Evolutionary conservation across 2,888 invertebrate genomes (phyloP).

Genomic region (Alloplasta piceator): DNA sequence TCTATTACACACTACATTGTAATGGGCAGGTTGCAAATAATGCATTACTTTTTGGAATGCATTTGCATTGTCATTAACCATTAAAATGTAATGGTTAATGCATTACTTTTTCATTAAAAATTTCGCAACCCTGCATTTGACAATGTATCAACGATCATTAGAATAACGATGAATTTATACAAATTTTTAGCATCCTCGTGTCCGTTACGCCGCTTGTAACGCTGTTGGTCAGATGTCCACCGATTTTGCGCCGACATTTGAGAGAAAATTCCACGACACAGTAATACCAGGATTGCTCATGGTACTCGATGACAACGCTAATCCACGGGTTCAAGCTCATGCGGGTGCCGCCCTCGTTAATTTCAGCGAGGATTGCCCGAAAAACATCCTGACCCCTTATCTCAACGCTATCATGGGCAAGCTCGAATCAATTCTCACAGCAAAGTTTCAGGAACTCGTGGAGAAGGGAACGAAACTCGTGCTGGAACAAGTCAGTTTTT

Average conservation of each 20-base stretch:
- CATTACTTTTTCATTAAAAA: too few species aligned
- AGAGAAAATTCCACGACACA: conserved; percentile 98
- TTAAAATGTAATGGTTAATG: too few species aligned
- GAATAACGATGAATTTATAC: conserved; percentile 7
- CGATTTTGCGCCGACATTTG: conserved; percentile 98
- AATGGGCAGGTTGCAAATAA: too few species aligned
- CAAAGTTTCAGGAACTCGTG: conserved; percentile 97
- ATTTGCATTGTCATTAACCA: too few species aligned
- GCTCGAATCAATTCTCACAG: conserved; percentile 93
- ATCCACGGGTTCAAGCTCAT: conserved; percentile 94
- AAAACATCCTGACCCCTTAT: conserved; percentile 95
- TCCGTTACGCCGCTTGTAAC: conserved; percentile 98
- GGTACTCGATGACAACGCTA: conserved; percentile 94
- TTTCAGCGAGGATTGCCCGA: conserved; percentile 99
- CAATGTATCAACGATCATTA: not conserved
- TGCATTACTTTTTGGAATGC: too few species aligned
- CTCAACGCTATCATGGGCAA: conserved; percentile 96
- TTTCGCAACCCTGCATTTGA: not conserved
- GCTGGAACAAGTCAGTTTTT: conserved; percentile 89
- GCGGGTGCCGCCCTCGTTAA: conserved; percentile 98
- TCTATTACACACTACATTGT: too few species aligned
- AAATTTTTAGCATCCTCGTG: conserved; percentile 90
- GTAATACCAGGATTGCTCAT: conserved; percentile 96
- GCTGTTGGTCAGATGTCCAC: conserved; percentile 99
- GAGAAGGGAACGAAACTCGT: conserved; percentile 98